A percentile compares a stretch with the other conserved stretches of the same genome.
Conservation (phyloP, 1,140 invertebrate species). For the Plectus sambesii region DNA sequence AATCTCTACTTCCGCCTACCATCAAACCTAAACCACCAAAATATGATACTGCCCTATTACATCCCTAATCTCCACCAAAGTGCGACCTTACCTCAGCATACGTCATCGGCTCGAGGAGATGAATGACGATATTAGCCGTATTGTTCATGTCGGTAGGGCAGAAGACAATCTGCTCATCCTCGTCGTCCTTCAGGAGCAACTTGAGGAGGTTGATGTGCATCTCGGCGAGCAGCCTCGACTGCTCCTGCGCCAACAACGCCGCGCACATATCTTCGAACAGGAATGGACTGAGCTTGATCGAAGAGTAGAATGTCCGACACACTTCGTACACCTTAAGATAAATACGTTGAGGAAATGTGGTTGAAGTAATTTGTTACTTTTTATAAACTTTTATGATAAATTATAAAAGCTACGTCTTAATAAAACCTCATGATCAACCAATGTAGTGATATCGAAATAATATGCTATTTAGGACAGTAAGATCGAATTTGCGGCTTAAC, state of each 20-base stretch:
- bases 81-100: conserved; percentile 30
- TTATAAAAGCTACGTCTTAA: background rate
- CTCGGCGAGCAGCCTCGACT: conserved; percentile 24
- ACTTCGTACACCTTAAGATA: conserved; percentile 30
- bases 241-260: conserved; percentile 17
- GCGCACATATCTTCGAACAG: conserved; percentile 33
- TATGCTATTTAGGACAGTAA: background rate
- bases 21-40: too few species aligned
- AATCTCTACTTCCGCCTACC: too few species aligned
- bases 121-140: conserved; percentile 25
- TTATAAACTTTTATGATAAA: background rate
- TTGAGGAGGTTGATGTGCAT: conserved; percentile 31
- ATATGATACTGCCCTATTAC: too few species aligned
- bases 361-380: background rate
- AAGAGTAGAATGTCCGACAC: conserved; percentile 14
- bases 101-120: conserved; percentile 30
- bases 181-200: conserved; percentile 31
- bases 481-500: background rate
- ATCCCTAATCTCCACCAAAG: too few species aligned
- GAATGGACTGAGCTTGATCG: conserved; percentile 30
- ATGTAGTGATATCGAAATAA: too few species aligned
- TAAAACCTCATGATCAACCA: background rate
- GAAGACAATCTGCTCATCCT: conserved; percentile 30
- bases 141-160: conserved; percentile 28
- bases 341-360: background rate